Base-by-base conservation (phyloP, 2,888 invertebrate genomes). In the Tryphoninae sp. region DNA sequence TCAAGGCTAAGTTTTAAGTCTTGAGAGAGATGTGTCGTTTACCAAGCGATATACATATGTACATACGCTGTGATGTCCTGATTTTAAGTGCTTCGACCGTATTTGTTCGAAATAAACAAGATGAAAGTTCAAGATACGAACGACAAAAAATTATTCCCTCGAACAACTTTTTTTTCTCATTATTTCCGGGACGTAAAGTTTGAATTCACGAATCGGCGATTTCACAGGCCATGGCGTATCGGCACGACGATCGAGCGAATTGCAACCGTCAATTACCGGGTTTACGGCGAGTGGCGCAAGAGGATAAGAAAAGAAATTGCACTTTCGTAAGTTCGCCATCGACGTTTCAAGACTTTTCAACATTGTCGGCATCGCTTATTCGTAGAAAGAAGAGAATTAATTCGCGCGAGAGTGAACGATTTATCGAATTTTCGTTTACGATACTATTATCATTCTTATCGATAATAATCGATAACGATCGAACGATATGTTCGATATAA, bases 41-140 rank as follows among this genome's bases (percentile, higher is more conserved):
- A 33, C 33, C 33, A 33, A 45, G 13, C 9, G 45, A 45, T 45
- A 45, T 45, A 45, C 13, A 45, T 45, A 13, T 45, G 45, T 65
- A n/a, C 58, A 61, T 53, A 71, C 26, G 9, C 74, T 80, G 77
- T 74, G 64, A 78, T 75, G 81, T 72, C 45, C 74, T 26, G 40
- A 51, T 55, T 61, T 71, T 58, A 33, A 9, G 51, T 26, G 40
- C n/a, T 64, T 19, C 58, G 9, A n/a, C 59, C 71, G 42, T 51
- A 9, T 53, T 64, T 61, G 58, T 78, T 71, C 26, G 51, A 49
- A 81, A 81, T 78, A 81, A 81, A 78, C 23, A 55, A 78, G 58
- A 22, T 13, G 53, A 74, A 78, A 74, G 33, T 58, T 74, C 53
- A 3, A 67, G 33, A 33, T 33, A 33, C 33, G 33, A 61, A 59